These are phyloP conservation scores for Erpornis zantholeuca DNA, from an alignment of 2,113 vertebrate species.

Conservation along the genomic window DNA sequence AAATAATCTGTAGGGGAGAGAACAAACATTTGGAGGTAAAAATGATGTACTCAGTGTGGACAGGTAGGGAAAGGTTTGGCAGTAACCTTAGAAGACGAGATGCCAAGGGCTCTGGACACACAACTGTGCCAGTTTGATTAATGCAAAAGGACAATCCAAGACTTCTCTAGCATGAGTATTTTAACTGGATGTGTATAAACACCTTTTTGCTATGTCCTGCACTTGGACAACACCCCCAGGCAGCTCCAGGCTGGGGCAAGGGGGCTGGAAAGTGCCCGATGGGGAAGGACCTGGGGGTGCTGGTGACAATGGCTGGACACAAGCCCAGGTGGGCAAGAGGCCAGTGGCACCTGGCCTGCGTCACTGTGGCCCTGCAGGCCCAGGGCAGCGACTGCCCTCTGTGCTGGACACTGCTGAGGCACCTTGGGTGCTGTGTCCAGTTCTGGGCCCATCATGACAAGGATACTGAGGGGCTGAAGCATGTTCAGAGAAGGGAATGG, in stretches of 20 bases:
- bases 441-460: not conserved
- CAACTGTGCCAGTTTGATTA: not conserved
- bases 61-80: not conserved
- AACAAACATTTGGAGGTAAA: not conserved
- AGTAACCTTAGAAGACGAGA: not conserved
- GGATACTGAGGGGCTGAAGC: not conserved
- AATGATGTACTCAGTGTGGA: not conserved
- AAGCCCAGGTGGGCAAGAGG: not conserved
- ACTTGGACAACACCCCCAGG: not conserved
- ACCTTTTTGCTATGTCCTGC: not conserved
- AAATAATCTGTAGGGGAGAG: not conserved
- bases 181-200: not conserved
- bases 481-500: not conserved
- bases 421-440: not conserved
- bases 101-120: not conserved
- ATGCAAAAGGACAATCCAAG: not conserved
- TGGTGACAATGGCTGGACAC: not conserved
- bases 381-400: not conserved
- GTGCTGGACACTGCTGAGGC: not conserved
- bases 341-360: not conserved
- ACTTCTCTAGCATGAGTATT: not conserved
- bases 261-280: not conserved
- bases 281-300: not conserved
- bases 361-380: not conserved
- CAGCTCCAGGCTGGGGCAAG: not conserved